Conservation (phyloP, 2,797 vertebrate species). For the Eospalax fontanierii region DNA sequence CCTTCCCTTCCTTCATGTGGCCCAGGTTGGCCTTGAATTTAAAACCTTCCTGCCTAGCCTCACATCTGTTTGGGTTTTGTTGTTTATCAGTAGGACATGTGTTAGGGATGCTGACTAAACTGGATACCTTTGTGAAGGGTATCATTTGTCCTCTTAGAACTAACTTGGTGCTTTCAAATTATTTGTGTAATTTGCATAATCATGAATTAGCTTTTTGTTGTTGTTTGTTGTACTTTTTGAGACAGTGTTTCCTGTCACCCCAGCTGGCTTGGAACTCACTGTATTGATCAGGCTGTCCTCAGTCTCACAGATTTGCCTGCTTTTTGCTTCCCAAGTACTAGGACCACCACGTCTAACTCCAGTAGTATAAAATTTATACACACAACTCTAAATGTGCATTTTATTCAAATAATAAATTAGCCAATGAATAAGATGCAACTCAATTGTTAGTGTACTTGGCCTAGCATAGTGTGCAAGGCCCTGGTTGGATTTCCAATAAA, state of each 20-base stretch:
- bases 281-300: too few species aligned
- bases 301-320: too few species aligned
- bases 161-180: neutral
- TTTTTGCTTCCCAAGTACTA: too few species aligned
- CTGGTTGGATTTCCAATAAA: neutral
- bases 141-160: neutral
- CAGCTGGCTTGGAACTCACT: too few species aligned
- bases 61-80: neutral
- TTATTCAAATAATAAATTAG: conserved; percentile 52
- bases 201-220: neutral
- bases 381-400: conserved; percentile 40
- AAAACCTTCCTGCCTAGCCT: neutral
- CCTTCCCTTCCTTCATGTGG: neutral
- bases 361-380: neutral
- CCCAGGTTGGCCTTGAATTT: neutral
- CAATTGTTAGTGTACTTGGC: neutral
- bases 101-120: neutral
- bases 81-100: neutral
- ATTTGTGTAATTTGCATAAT: neutral
- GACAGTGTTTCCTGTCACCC: too few species aligned
- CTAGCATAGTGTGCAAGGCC: neutral
- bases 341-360: too few species aligned
- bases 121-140: neutral
- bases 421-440: neutral
- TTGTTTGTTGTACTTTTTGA: too few species aligned